phyloP scores from a whole-genome alignment of 2,797 vertebrate species.

The Ataeniobius toweri region DNA sequence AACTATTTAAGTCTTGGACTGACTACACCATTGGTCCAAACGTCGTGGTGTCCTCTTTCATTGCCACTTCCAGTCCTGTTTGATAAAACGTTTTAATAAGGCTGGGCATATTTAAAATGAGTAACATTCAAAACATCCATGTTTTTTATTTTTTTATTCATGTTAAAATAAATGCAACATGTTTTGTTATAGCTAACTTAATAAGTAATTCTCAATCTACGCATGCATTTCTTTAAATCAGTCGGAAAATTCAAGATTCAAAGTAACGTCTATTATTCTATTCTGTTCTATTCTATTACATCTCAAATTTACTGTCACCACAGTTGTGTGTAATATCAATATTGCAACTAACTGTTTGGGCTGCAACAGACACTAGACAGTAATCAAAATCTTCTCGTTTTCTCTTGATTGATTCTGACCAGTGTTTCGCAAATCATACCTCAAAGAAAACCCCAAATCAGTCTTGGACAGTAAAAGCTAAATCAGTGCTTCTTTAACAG shows the following conservation, averaged over 20 bases:
- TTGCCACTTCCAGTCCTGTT: not conserved
- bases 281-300: no score
- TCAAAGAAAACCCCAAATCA: no score
- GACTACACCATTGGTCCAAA: not conserved
- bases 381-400: not conserved
- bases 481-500: no score
- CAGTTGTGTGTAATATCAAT: not conserved
- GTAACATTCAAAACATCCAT: not conserved
- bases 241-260: not conserved
- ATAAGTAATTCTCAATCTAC: not conserved
- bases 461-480: no score
- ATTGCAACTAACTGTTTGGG: no score
- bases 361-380: no score
- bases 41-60: not conserved
- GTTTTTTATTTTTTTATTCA: not conserved
- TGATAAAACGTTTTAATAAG: not conserved
- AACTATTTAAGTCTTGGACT: not conserved
- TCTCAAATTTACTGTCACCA: no score
- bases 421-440: no score
- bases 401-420: no score
- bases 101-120: not conserved
- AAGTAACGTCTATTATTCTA: not conserved
- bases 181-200: not conserved
- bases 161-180: not conserved
- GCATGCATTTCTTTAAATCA: not conserved